Evolutionary conservation across 2,113 vertebrate species (phyloP), one percentile per base, ranked within the genome.

Genomic region (Desmodus rotundus): DNA sequence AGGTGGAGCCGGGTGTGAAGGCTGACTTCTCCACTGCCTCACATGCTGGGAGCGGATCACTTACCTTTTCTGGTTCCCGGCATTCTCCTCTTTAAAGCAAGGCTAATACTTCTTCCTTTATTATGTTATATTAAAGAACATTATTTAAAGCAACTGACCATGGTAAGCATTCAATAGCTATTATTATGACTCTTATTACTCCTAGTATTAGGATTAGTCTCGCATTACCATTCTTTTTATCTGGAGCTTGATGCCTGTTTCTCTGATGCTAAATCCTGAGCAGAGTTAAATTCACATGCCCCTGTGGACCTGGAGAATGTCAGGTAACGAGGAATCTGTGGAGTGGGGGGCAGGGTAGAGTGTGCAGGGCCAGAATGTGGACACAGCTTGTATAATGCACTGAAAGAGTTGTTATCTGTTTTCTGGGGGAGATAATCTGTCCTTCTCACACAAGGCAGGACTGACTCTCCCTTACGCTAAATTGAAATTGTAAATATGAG

Each of bases 331-430:
- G 10, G 47, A 63, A 7, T 8, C 26, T 52, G 3, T 33, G 28
- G 11, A 33, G 33, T 10, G 15, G 43, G 26, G 38, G 15, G 4
- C 50, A 12, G 0, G 12, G 17, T 12, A 1, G 31, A 36, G 4
- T 7, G 47, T 20, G 9, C 38, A 73, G 28, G 58, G 2, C 36
- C 12, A 5, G 20, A 36, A 9, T 58, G 16, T 45, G 19, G 13
- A 19, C 10, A 5, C 13, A 61, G n/a, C 38, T 24, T 19, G n/a
- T 54, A 17, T 3, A 31, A 65, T 1, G 14, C 22, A 56, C 14
- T 4, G 13, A 43, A 45, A 84, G 7, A 87, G 33, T 16, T 11
- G 52, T 50, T 31, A 7, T 2, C 33, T 94, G 14, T 67, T 84
- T 26, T 63, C 47, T 52, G 17, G 11, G 41, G n/a, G n/a, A 54